A percentile compares a stretch with the other conserved stretches of the same genome.
phyloP scores from a whole-genome alignment of 2,888 invertebrate species.

The Apotomis betuletana region DNA sequence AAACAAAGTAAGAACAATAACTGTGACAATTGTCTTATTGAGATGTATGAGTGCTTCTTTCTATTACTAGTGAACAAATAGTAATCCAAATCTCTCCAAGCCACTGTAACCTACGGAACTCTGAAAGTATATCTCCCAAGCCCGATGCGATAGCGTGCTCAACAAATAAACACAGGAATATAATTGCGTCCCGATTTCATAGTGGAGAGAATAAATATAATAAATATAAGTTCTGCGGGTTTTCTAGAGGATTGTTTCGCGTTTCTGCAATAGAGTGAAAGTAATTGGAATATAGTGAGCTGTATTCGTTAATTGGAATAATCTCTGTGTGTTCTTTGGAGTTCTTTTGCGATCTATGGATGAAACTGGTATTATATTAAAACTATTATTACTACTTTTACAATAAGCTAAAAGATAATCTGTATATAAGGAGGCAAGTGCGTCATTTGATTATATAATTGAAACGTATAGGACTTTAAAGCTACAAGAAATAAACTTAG shows the following conservation, averaged over 20 bases:
- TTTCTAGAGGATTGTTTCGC: slow-evolving; percentile 12
- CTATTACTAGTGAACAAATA: too few species aligned
- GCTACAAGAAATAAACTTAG: too few species aligned
- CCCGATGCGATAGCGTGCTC: slow-evolving; percentile 11
- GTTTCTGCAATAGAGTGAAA: slow-evolving; percentile 5
- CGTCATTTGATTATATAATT: too few species aligned
- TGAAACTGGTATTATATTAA: too few species aligned
- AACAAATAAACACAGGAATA: slow-evolving; percentile 13
- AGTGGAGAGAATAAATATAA: slow-evolving; percentile 24
- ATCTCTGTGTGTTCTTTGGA: background rate
- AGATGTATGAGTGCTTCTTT: too few species aligned
- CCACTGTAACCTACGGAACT: background rate
- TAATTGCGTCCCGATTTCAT: slow-evolving; percentile 28
- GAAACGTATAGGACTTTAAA: too few species aligned
- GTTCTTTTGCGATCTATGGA: background rate
- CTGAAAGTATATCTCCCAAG: slow-evolving; percentile 10
- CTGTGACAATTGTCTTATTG: too few species aligned
- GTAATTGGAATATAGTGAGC: slow-evolving; percentile 3
- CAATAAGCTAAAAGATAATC: too few species aligned
- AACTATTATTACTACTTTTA: too few species aligned
- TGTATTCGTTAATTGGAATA: slow-evolving; percentile 3
- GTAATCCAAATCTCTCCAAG: too few species aligned
- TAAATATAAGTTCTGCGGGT: slow-evolving; percentile 1
- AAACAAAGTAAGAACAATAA: too few species aligned
- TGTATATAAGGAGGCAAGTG: too few species aligned